These are phyloP conservation scores for Drosophila meridionalis DNA, from an alignment of 2,888 invertebrate genomes.

Conservation along the genomic window DNA sequence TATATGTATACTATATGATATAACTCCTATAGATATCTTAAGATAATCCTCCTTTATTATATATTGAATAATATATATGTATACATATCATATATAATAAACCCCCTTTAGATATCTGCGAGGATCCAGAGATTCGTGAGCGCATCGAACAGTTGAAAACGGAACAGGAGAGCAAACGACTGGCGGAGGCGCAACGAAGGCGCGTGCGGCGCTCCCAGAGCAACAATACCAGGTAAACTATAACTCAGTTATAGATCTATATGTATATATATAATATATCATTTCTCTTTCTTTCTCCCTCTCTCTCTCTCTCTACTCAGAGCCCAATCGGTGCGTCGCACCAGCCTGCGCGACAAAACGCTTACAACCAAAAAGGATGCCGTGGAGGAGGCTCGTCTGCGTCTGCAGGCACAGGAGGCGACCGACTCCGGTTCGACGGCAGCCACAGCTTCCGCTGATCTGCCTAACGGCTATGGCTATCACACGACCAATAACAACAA, in stretches of 20 bases:
- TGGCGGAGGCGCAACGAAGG: slow-evolving; percentile 86
- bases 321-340: slow-evolving; percentile 96
- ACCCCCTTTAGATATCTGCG: slow-evolving; percentile 93
- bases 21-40: no score
- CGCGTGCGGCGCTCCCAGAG: slow-evolving; percentile 91
- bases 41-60: no score
- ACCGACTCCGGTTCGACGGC: slow-evolving; percentile 71
- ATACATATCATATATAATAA: not conserved
- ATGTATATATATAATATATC: not conserved
- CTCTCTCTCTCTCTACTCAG: slow-evolving; percentile 77
- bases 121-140: slow-evolving; percentile 96
- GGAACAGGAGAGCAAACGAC: slow-evolving; percentile 93
- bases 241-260: no score
- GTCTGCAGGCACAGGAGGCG: slow-evolving; percentile 88
- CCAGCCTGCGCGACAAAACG: slow-evolving; percentile 96
- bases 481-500: slow-evolving; percentile 41
- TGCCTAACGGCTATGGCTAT: slow-evolving; percentile 68
- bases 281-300: not conserved
- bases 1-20: no score
- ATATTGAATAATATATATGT: not conserved
- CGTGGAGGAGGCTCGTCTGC: slow-evolving; percentile 94
- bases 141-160: slow-evolving; percentile 94
- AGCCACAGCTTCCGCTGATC: slow-evolving; percentile 41
- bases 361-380: slow-evolving; percentile 97
- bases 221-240: slow-evolving; percentile 86